Evolutionary conservation across 2,113 vertebrate genomes (phyloP).

Genomic region (Ophiodon elongatus): DNA sequence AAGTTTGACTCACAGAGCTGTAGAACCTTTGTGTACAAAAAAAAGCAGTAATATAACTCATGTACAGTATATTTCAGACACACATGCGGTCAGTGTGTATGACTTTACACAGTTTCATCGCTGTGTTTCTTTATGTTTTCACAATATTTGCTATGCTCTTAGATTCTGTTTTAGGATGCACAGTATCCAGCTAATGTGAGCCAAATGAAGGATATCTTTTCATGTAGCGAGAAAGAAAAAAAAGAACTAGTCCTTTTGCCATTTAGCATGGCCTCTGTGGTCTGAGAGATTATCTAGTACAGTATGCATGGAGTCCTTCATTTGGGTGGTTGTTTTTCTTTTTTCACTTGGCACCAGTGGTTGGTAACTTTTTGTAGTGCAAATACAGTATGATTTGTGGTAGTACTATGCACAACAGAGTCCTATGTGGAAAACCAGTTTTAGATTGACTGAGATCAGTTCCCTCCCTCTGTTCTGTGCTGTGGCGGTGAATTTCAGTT

Average conservation of each 20-base stretch:
- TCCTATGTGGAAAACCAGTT: conserved; percentile 22
- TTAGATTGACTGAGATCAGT: conserved; percentile 28
- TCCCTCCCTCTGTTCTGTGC: conserved; percentile 18
- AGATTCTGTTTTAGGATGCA: conserved; percentile 68
- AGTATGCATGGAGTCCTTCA: conserved; percentile 68
- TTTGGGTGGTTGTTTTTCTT: conserved; percentile 46
- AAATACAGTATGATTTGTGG: conserved; percentile 44
- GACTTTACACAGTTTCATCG: conserved; percentile 43
- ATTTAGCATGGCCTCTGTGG: conserved; percentile 60
- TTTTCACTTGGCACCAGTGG: conserved; percentile 49
- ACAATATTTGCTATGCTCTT: conserved; percentile 56
- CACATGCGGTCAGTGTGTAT: conserved; percentile 61
- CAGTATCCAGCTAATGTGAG: conserved; percentile 75
- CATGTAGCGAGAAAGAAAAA: conserved; percentile 75
- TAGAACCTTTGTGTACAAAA: conserved; percentile 69
- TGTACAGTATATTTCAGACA: conserved; percentile 72
- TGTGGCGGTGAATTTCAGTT: conserved; percentile 17
- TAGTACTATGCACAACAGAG: conserved; percentile 63
- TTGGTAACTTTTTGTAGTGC: conserved; percentile 52
- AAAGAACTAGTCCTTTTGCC: conserved; percentile 57
- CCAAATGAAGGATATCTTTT: conserved; percentile 82
- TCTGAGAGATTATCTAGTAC: conserved; percentile 68
- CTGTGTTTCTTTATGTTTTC: conserved; percentile 45
- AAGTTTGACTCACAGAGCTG: conserved; percentile 70
- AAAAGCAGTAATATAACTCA: conserved; percentile 63